Base-by-base conservation (phyloP, 2,888 invertebrate species). In the Trissolcus japonicus region DNA sequence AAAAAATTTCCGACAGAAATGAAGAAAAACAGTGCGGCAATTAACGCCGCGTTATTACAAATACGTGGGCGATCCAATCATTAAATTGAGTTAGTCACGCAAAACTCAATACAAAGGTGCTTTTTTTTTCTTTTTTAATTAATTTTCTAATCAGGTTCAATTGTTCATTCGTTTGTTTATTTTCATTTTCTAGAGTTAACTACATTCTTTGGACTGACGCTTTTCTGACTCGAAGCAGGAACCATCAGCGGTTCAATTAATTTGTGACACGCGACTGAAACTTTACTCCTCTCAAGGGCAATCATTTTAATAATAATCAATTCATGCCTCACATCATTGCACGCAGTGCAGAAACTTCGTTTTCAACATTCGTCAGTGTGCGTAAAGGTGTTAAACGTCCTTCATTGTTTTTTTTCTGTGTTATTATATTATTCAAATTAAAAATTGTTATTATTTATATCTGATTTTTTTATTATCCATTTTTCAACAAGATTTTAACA, bases 231-330 rank as follows among this genome's bases (percentile, higher is more conserved):
- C 40, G 56, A 41, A 40, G 16, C 66, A 66, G 57, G 66, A 57
- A 66, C 53, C 53, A 53, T 2, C 53, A 51, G 48, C 17, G 41
- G 14, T 19, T 61, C 35, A 35, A 35, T 35, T 56, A 50, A 56
- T 62, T 57, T 63, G 19, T 53, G 29, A 51, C 71, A 71, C 59
- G 59, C 59, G 72, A 51, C 59, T 46, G 59, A 53, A 62, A 25
- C 48, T 60, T 41, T 53, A 29, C 50, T 59, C n/a, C 72, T 60
- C 50, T 72, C 72, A 73, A 73, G 72, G 72, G 50, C 72, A 57
- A 65, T 65, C 72, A 60, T 73, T 73, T 73, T 65, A 72, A 72
- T 73, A 35, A 35, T 35, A 73, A 73, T 73, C 60, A 60, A 73
- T 65, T 73, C 65, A 41, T 54, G 50, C 65, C 16, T 13, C 29